Conservation (phyloP, 2,113 vertebrate species). For the Labeo rohita region DNA sequence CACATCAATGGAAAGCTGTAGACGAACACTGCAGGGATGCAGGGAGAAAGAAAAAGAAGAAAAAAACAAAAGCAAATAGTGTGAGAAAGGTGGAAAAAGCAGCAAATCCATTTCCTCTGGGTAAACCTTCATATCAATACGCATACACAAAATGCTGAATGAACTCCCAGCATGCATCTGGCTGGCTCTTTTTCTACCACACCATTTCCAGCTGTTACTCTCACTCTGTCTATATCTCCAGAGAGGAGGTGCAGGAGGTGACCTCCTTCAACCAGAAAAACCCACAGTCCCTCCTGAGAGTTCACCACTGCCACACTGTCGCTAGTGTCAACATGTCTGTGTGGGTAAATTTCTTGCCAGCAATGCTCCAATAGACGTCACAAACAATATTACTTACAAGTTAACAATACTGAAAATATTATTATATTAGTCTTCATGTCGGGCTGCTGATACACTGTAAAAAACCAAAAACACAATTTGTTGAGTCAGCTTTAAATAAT, state of each 20-base stretch:
- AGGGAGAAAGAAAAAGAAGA: neutral
- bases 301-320: neutral
- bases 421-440: too few relatives aligned
- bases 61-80: neutral
- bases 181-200: constrained; percentile 43
- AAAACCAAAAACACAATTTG: too few relatives aligned
- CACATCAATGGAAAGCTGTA: constrained; percentile 21
- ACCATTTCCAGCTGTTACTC: neutral
- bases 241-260: neutral
- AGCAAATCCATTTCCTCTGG: constrained; percentile 32
- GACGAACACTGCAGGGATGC: neutral
- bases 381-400: neutral
- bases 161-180: constrained; percentile 67
- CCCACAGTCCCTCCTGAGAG: neutral
- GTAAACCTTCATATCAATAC: constrained; percentile 70
- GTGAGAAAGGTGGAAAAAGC: neutral
- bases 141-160: constrained; percentile 71
- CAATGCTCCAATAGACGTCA: neutral
- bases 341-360: neutral
- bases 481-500: too few relatives aligned
- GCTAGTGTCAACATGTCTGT: neutral
- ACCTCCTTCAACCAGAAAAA: neutral
- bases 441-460: too few relatives aligned
- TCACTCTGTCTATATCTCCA: neutral
- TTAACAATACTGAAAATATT: too few relatives aligned